These are phyloP conservation scores for Azemiops feae DNA, from an alignment of 2,113 vertebrate genomes.

Conservation along the genomic window DNA sequence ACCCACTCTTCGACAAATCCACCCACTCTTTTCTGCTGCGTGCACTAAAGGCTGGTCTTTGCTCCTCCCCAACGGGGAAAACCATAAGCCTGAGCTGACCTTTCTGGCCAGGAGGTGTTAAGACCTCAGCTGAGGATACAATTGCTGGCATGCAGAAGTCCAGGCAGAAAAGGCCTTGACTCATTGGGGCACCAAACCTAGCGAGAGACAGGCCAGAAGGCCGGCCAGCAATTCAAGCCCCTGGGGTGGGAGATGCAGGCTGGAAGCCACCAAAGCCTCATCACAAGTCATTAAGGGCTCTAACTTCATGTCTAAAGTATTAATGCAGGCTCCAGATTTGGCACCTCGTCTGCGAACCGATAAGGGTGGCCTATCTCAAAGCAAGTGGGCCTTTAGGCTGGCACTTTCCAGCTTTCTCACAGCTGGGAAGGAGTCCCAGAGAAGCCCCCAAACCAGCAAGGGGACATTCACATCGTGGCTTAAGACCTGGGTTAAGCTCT, in stretches of 20 bases:
- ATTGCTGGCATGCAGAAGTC: conserved; percentile 29
- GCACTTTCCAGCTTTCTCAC: neutral
- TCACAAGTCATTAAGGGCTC: conserved; percentile 21
- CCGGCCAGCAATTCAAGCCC: neutral
- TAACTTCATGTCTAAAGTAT: neutral
- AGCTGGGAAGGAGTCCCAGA: neutral
- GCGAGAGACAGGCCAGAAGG: neutral
- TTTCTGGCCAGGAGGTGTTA: conserved; percentile 46
- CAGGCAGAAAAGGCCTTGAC: conserved; percentile 31
- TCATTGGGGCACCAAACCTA: conserved; percentile 18
- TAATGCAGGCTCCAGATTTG: neutral
- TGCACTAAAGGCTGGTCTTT: conserved; percentile 42
- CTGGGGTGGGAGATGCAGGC: neutral
- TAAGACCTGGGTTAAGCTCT: neutral
- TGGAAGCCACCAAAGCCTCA: neutral
- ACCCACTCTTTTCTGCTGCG: conserved; percentile 34
- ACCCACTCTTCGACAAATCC: conserved; percentile 1
- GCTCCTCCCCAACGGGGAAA: conserved; percentile 30
- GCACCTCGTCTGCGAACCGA: neutral
- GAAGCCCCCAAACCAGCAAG: neutral
- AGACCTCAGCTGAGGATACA: conserved; percentile 29
- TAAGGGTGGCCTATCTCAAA: neutral
- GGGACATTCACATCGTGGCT: neutral
- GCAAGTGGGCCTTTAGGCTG: neutral
- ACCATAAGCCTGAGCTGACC: conserved; percentile 46